A percentile compares a stretch with the other conserved stretches of the same genome.
Evolutionary conservation across 2,888 invertebrate species (phyloP).

Genomic region (Epiblema foenella): DNA sequence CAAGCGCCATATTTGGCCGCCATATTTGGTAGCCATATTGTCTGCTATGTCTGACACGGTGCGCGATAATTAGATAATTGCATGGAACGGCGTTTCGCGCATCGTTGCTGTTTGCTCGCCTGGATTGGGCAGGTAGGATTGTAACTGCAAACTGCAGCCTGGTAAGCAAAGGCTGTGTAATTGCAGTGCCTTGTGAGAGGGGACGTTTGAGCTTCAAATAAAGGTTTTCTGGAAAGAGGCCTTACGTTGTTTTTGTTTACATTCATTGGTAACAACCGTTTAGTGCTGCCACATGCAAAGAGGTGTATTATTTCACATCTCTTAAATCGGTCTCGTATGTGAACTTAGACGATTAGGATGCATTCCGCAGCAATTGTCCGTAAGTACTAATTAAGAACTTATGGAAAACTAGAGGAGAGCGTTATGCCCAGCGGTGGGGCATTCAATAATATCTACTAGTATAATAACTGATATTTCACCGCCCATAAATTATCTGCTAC

Average conservation of each 20-base stretch:
- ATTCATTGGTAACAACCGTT: background rate
- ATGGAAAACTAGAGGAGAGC: background rate
- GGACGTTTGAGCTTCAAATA: background rate
- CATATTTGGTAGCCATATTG: slow-evolving; percentile 61
- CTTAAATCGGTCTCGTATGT: too few species aligned
- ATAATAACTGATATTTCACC: too few species aligned
- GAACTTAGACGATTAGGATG: too few species aligned
- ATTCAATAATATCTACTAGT: too few species aligned
- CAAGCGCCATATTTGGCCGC: slow-evolving; percentile 55
- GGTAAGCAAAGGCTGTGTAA: slow-evolving; percentile 30
- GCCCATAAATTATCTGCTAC: too few species aligned
- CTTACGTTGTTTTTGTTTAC: background rate
- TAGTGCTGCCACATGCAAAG: background rate
- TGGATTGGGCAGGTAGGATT: slow-evolving; percentile 47
- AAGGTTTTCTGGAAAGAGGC: background rate
- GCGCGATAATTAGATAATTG: slow-evolving; percentile 72
- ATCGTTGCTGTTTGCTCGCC: slow-evolving; percentile 55
- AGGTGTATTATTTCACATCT: background rate
- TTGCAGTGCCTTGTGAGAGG: slow-evolving; percentile 20
- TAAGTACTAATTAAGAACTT: background rate
- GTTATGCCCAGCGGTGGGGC: too few species aligned
- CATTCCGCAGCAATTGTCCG: too few species aligned
- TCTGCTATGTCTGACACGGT: slow-evolving; percentile 53
- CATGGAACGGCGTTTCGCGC: slow-evolving; percentile 64
- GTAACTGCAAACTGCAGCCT: slow-evolving; percentile 30